A percentile compares a stretch with the other conserved stretches of the same genome.
phyloP scores from a whole-genome alignment of 2,888 invertebrate species.

The Sclerodermus sp. region DNA sequence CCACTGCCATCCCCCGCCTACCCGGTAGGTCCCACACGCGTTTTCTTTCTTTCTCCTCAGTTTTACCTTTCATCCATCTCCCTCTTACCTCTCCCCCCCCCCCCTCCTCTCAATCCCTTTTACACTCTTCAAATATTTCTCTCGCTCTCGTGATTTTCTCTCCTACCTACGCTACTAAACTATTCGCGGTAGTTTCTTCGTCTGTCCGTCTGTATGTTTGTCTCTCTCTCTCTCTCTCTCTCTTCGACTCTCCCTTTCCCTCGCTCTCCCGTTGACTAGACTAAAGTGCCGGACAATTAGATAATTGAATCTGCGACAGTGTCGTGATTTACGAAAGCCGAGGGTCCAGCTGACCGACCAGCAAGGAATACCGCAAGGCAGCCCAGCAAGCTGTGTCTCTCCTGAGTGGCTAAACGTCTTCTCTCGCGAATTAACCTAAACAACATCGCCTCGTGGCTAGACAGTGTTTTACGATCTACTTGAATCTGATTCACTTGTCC shows the following conservation, averaged over 20 bases:
- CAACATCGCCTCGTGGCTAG: constrained; percentile 29
- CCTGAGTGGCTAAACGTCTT: constrained; percentile 13
- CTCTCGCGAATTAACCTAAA: constrained; percentile 40
- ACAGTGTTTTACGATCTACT: constrained; percentile 37
- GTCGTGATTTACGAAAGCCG: constrained; percentile 47
- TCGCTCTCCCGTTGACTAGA: constrained; percentile 23
- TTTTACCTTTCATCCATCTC: constrained; percentile 6
- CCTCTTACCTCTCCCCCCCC: background rate
- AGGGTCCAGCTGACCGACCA: constrained; percentile 46
- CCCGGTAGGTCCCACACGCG: too few relatives aligned
- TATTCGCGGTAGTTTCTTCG: too few relatives aligned
- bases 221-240: too few relatives aligned
- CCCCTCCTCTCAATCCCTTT: constrained; percentile 15
- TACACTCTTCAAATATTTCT: too few relatives aligned
- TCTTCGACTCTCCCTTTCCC: too few relatives aligned
- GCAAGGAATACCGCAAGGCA: background rate
- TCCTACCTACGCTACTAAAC: too few relatives aligned
- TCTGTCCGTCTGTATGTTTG: too few relatives aligned
- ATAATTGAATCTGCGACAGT: constrained; percentile 52
- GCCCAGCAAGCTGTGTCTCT: background rate
- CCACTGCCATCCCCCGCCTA: too few relatives aligned
- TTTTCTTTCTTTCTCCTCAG: constrained; percentile 10
- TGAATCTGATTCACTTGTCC: too few relatives aligned
- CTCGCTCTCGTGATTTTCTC: too few relatives aligned
- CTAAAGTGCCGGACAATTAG: constrained; percentile 51